Base-by-base conservation (phyloP, 2,113 vertebrate species). In the Oxyura jamaicensis region DNA sequence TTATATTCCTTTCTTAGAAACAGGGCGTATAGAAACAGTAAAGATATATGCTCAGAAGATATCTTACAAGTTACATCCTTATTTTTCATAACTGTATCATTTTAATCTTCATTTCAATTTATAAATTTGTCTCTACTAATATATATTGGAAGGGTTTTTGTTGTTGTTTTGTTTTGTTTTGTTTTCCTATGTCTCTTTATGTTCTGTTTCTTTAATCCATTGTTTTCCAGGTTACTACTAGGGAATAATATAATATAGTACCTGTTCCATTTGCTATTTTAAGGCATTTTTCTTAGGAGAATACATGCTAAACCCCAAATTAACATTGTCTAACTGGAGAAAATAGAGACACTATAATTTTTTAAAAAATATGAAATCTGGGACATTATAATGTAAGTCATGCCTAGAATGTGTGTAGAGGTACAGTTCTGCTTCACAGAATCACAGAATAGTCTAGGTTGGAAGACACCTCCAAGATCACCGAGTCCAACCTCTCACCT, bases 301-400 rank as follows among this genome's bases (percentile, higher is more conserved):
- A 96, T 75, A 96, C 89, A 83, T 89, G 19, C 93, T 91, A 96
- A 94, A 85, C 48, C n/a, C 72, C 79, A 96, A 95, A 93, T 96
- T 96, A 91, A 46, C 21, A 2, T 0, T 19, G 59, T 71, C 42
- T 88, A 91, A 88, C 56, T 93, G 86, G 62, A 93, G 66, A 62
- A 94, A 94, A 63, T 56, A 90, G 79, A 90, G 66, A 53, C 36
- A 60, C 36, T 93, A 72, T 83, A 85, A 96, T 94, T 39, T 94
- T 95, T 93, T 42, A 75, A 33, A 87, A 87, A 72, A 75, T 52
- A 88, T 18, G 26, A 90, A 88, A 93, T 77, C 41, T 74, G n/a
- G 63, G 55, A 33, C 36, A 15, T 11, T 58, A 7, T 83, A 87
- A 89, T 84, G 28, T 58, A 75, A 69, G 8, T 88, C 56, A 83